Evolutionary conservation across 92 coral and sea anemone species (phyloP), one percentile per base, ranked within the genome.

Genomic region (Palythoa caribaeorum): DNA sequence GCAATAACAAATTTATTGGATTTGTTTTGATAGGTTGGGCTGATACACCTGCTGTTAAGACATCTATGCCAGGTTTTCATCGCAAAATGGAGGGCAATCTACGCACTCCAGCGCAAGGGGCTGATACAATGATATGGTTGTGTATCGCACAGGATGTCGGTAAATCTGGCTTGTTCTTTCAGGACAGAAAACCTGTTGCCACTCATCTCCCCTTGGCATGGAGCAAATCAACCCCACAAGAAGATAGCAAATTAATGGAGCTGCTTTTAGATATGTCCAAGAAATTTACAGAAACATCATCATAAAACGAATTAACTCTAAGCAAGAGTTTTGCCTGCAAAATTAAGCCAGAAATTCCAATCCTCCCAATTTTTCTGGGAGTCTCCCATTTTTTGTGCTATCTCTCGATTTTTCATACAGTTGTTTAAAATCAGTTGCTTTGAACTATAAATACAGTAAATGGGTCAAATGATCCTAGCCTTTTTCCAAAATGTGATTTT

Each of bases 201-300:
- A 95, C 91, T 21, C 99, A 96, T 84, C 89, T 96, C 10, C 99
- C 99, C 21, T 84, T 96, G 54, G 99, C 99, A 13, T 96, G 99
- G 99, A 92, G 94, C 9, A 93, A 93, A 86, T 96, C 99, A 3
- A 92, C 99, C 6, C 57, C 84, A 47, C 75, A 57, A 2, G 96
- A 93, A 20, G 94, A 96, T 44, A 86, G 87, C 59, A 72, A 78
- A 10, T 69, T 96, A 17, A 96, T 96, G 94, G 59, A 87, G 20
- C 53, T 71, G 51, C 90, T 96, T 52, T 92, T 91, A 48, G 88
- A 85, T 62, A 63, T 93, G 85, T 93, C 95, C 0, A 88, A 90
- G 52, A 90, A 91, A 87, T 96, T 92, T 73, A 84, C 83, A 57
- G 85, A 86, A 73, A 68, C 48, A 20, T 13, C 0, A 20, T 70